These are phyloP conservation scores for Eudemis profundana DNA, from an alignment of 2,888 invertebrate species.

Conservation along the genomic window DNA sequence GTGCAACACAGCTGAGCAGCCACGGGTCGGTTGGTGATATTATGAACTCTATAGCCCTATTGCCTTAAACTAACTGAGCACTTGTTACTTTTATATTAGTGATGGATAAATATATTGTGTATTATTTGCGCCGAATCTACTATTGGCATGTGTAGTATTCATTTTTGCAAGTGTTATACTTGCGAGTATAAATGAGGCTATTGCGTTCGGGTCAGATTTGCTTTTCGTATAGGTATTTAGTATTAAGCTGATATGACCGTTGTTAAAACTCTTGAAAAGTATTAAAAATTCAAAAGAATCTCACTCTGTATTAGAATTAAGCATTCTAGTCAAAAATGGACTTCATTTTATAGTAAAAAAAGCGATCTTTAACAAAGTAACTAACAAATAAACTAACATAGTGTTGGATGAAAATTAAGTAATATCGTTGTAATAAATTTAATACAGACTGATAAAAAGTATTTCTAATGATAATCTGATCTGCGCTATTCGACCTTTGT, in stretches of 20 bases:
- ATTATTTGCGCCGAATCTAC: conserved; percentile 35
- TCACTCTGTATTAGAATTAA: conserved; percentile 83
- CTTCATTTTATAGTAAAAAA: conserved; percentile 59
- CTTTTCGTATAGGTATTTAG: conserved; percentile 63
- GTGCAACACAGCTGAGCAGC: too few relatives aligned
- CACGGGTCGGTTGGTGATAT: too few relatives aligned
- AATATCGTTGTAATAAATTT: conserved; percentile 8
- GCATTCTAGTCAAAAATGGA: conserved; percentile 83
- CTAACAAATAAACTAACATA: conserved; percentile 30
- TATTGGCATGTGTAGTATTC: conserved; percentile 28
- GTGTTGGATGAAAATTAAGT: conserved; percentile 29
- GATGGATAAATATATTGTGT: conserved; percentile 35
- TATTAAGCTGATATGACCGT: conserved; percentile 67
- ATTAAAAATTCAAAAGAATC: conserved; percentile 80
- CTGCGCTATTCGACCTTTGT: conserved; percentile 15
- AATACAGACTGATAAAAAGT: conserved; percentile 38
- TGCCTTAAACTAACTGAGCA: conserved; percentile 42
- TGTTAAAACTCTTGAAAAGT: conserved; percentile 71
- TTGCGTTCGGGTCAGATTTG: conserved; percentile 61
- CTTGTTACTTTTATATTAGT: conserved; percentile 30
- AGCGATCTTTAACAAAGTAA: conserved; percentile 32
- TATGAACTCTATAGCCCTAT: not conserved
- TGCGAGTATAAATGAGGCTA: conserved; percentile 69
- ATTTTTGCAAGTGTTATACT: conserved; percentile 36
- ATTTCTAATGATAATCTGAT: conserved; percentile 26